Base-by-base conservation (phyloP, 2,113 vertebrate species). In the Poicephalus gulielmi region DNA sequence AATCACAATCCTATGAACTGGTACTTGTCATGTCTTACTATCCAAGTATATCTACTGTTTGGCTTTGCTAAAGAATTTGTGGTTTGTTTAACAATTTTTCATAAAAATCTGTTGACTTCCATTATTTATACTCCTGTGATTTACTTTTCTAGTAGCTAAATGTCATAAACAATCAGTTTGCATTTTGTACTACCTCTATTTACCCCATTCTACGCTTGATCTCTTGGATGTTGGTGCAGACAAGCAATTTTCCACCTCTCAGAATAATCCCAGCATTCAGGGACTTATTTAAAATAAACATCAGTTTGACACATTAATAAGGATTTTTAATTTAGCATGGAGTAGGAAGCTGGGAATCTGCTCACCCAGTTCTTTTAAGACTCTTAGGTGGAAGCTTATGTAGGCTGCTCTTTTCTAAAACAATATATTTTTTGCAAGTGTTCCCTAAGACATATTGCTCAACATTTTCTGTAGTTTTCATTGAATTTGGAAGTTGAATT, bases 331-430 rank as follows among this genome's bases (percentile, higher is more conserved):
- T 86, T 74, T 77, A 74, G 13, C 39, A 77, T 86, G 68, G n/a
- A 95, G 76, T 41, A 88, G 83, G 77, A 94, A 91, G 69, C 69
- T 88, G 39, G 39, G 35, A 88, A 88, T 88, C 59, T 90, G 64
- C 64, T 77, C 73, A 91, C 25, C 10, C n/a, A 57, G 27, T 70
- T 90, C 75, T 88, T 90, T 69, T 50, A 62, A 35, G 49, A 88
- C 33, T 83, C 13, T 69, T 55, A 69, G 49, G 33, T 66, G 44
- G 53, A 83, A 94, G 88, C 16, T 92, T 80, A 53, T 62, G 49
- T 84, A 67, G 33, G 47, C 24, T 82, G 27, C 31, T 75, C 4
- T 28, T 74, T 59, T 59, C 50, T 14, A 3, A 60, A 70, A 57
- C 33, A 67, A 52, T 31, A 8, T 20, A 13, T 39, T 88, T 83